Conservation (phyloP, 2,797 vertebrate species). For the Remorina albescens region DNA sequence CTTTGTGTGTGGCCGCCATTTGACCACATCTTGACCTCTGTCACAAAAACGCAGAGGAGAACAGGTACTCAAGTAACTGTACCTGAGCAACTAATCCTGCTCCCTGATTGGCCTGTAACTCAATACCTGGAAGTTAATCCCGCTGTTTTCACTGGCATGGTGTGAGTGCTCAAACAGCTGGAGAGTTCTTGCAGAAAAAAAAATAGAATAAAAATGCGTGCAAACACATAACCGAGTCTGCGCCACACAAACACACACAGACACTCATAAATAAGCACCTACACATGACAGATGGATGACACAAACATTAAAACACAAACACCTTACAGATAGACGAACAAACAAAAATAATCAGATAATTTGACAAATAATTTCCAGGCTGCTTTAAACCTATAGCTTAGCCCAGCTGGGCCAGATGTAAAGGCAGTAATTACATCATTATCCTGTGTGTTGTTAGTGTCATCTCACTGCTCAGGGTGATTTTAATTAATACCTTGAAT, state of each 20-base stretch:
- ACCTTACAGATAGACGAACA: conserved; percentile 28
- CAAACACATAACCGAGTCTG: conserved; percentile 25
- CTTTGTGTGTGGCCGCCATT: conserved; percentile 61
- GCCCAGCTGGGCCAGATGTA: conserved; percentile 60
- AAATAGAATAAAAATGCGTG: neutral
- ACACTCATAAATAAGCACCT: conserved; percentile 17
- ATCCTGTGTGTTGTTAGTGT: conserved; percentile 62
- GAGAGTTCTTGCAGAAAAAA: neutral
- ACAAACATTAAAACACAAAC: conserved; percentile 43
- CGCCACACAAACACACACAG: conserved; percentile 37
- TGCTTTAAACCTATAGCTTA: conserved; percentile 23
- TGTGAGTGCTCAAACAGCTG: conserved; percentile 25
- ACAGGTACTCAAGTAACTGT: conserved; percentile 72
- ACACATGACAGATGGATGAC: conserved; percentile 47
- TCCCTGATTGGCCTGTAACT: conserved; percentile 77
- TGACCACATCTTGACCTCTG: conserved; percentile 68
- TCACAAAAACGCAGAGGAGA: conserved; percentile 52
- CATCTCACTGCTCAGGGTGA: conserved; percentile 28
- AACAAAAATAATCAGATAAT: conserved; percentile 72
- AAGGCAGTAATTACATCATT: conserved; percentile 59
- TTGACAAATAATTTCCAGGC: conserved; percentile 48
- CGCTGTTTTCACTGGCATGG: conserved; percentile 52
- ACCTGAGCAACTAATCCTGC: conserved; percentile 79
- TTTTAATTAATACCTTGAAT: conserved; percentile 57
- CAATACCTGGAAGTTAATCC: conserved; percentile 71